Conservation (phyloP, 2,797 vertebrate species). For the Craterocephalus amniculus region DNA sequence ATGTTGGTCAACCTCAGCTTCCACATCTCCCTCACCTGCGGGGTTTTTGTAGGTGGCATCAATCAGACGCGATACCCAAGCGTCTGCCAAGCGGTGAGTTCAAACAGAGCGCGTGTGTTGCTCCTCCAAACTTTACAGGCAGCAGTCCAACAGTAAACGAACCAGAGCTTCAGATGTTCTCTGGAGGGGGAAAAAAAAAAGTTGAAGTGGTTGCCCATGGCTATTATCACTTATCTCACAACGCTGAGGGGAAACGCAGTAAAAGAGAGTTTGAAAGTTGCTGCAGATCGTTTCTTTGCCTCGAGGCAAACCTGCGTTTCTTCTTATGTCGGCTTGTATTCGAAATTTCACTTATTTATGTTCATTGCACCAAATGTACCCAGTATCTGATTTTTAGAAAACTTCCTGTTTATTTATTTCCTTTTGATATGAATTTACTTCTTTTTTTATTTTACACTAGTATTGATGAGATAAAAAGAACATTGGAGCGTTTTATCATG, state of each 20-base stretch:
- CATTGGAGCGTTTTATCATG: neutral
- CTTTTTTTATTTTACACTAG: too few relatives aligned
- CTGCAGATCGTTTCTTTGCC: slow-evolving; percentile 25
- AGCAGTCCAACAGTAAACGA: slow-evolving; percentile 20
- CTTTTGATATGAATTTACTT: slow-evolving; percentile 12
- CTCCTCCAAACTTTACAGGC: slow-evolving; percentile 6
- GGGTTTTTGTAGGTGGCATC: slow-evolving; percentile 92
- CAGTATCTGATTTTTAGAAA: slow-evolving; percentile 23
- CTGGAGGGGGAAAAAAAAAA: slow-evolving; percentile 22
- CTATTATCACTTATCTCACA: slow-evolving; percentile 19
- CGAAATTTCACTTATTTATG: slow-evolving; percentile 40
- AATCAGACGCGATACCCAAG: slow-evolving; percentile 90
- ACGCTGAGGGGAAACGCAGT: slow-evolving; percentile 34
- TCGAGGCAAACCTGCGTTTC: slow-evolving; percentile 29
- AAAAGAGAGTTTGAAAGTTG: slow-evolving; percentile 35
- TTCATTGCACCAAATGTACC: slow-evolving; percentile 10
- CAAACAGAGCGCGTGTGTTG: neutral
- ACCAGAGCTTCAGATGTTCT: slow-evolving; percentile 30
- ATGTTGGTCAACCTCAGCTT: slow-evolving; percentile 96
- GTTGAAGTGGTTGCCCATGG: slow-evolving; percentile 30
- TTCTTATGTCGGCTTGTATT: slow-evolving; percentile 21
- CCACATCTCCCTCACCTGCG: slow-evolving; percentile 93
- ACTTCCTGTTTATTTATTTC: slow-evolving; percentile 27
- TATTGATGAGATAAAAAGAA: neutral
- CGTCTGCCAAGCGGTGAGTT: slow-evolving; percentile 96